phyloP scores from a whole-genome alignment of 2,797 vertebrate species.

The Pangasius larnaudii region DNA sequence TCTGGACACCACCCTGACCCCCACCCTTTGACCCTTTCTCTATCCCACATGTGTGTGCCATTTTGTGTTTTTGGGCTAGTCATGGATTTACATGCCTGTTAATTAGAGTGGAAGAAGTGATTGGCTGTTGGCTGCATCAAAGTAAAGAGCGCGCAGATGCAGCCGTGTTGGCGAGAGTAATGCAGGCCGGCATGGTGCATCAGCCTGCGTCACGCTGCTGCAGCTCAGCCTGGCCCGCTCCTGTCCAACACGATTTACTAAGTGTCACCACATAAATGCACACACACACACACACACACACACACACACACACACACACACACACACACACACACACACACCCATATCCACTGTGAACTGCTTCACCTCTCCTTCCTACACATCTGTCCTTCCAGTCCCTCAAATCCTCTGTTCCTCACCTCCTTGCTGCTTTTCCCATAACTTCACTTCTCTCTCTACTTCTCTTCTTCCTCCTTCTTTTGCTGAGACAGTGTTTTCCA shows the following conservation, averaged over 20 bases:
- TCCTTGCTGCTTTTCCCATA: conserved; percentile 24
- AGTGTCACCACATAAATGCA: conserved; percentile 68
- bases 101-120: conserved; percentile 99
- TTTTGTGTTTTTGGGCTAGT: not conserved
- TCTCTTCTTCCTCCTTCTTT: not conserved
- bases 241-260: conserved; percentile 87
- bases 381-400: conserved; percentile 24
- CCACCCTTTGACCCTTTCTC: conserved; percentile 35
- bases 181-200: conserved; percentile 83
- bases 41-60: not conserved
- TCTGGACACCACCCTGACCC: conserved; percentile 44
- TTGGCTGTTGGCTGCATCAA: conserved; percentile 94
- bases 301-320: conserved; percentile 16
- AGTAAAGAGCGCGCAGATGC: conserved; percentile 94
- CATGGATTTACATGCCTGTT: conserved; percentile 95
- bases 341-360: not conserved
- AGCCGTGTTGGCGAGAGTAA: conserved; percentile 83
- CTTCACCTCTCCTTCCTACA: conserved; percentile 26
- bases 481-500: conserved; percentile 3
- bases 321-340: conserved; percentile 16
- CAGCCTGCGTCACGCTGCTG: conserved; percentile 84
- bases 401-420: conserved; percentile 18
- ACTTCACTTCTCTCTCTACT: conserved; percentile 5
- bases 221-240: conserved; percentile 81
- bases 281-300: conserved; percentile 25